These are phyloP conservation scores for Myotis daubentonii DNA, from an alignment of 2,797 vertebrate genomes.

Conservation along the genomic window DNA sequence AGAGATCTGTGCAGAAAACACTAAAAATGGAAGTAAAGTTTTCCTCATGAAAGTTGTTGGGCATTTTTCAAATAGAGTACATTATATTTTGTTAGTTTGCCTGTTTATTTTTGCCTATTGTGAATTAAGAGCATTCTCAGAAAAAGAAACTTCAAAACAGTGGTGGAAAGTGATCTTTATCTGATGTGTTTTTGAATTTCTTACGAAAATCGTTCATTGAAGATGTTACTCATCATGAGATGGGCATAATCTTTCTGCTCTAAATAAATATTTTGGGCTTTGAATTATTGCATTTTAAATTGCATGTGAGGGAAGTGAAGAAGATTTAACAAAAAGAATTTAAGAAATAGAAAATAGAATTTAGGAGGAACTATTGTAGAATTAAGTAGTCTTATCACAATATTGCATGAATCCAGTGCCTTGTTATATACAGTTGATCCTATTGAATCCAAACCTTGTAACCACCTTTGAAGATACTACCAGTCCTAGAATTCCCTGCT, in stretches of 20 bases:
- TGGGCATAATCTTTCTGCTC: background rate
- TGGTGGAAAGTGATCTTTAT: background rate
- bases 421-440: background rate
- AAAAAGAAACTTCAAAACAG: background rate
- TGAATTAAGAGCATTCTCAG: background rate
- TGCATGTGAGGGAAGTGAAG: background rate
- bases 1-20: background rate
- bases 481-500: background rate
- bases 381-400: background rate
- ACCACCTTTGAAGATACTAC: background rate
- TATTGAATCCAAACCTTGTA: background rate
- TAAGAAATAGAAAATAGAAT: background rate
- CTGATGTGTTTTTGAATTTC: background rate
- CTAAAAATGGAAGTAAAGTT: background rate
- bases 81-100: background rate
- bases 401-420: background rate
- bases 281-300: constrained; percentile 6
- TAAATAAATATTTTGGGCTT: background rate
- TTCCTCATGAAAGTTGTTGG: background rate
- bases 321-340: background rate
- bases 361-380: background rate
- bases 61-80: background rate
- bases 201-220: background rate
- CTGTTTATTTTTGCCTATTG: background rate
- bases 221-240: background rate